phyloP scores from a whole-genome alignment of 1,140 invertebrate genomes.

The Drosophila yakuba region DNA sequence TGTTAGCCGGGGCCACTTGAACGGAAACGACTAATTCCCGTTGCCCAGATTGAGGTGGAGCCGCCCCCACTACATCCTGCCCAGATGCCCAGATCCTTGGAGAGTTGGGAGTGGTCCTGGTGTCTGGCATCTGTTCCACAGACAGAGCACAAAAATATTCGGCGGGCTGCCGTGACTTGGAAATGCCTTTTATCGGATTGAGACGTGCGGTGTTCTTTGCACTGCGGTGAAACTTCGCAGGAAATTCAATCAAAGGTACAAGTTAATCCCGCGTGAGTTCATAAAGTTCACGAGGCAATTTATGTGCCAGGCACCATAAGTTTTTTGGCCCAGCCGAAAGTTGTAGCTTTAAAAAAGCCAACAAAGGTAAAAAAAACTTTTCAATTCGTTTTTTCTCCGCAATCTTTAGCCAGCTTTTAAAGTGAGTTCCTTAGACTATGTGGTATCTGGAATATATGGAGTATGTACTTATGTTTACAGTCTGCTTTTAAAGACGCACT shows the following conservation, averaged over 20 bases:
- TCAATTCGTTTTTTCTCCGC: slow-evolving; percentile 16
- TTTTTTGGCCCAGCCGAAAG: slow-evolving; percentile 14
- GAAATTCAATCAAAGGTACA: slow-evolving; percentile 83
- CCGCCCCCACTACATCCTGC: background rate
- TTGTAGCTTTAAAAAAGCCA: slow-evolving; percentile 24
- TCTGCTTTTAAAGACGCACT: slow-evolving; percentile 2
- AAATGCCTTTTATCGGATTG: slow-evolving; percentile 71
- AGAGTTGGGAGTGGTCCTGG: slow-evolving; percentile 11
- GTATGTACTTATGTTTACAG: background rate
- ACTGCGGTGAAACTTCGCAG: slow-evolving; percentile 55
- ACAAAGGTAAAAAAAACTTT: slow-evolving; percentile 26
- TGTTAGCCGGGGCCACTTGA: slow-evolving; percentile 69
- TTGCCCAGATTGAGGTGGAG: slow-evolving; percentile 64
- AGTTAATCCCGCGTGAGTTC: slow-evolving; percentile 83
- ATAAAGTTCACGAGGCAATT: slow-evolving; percentile 81
- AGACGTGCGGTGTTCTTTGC: slow-evolving; percentile 32
- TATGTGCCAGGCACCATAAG: slow-evolving; percentile 62
- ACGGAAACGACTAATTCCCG: slow-evolving; percentile 80
- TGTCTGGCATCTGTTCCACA: slow-evolving; percentile 72
- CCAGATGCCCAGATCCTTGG: slow-evolving; percentile 23
- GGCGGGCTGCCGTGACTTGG: slow-evolving; percentile 27
- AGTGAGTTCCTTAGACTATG: background rate
- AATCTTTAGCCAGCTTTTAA: background rate
- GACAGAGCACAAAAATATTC: slow-evolving; percentile 36
- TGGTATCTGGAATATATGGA: background rate